Conservation (phyloP, 2,797 vertebrate genomes). For the Sebastiscus albofasciatus region DNA sequence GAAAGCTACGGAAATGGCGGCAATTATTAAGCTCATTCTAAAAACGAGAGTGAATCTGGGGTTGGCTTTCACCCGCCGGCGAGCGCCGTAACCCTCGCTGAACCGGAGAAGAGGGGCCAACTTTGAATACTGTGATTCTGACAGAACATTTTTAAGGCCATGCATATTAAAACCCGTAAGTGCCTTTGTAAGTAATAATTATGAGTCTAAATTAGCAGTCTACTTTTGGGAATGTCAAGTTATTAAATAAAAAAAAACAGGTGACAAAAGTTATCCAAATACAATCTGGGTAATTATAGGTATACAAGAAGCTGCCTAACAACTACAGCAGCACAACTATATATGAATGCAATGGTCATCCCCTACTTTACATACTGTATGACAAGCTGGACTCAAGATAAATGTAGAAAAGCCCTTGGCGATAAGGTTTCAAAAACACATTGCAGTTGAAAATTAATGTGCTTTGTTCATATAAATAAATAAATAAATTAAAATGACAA, state of each 20-base stretch:
- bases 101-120: not conserved
- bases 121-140: not conserved
- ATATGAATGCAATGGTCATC: not conserved
- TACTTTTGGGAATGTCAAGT: not conserved
- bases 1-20: not conserved
- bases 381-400: not conserved
- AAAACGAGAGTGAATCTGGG: not conserved
- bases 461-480: not conserved
- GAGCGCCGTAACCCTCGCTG: not conserved
- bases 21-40: not conserved
- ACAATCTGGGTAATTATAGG: not conserved
- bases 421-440: too few relatives aligned
- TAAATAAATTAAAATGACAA: not conserved
- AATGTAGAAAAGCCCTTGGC: not conserved
- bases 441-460: not conserved
- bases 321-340: not conserved
- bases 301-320: not conserved
- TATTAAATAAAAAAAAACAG: not conserved
- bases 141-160: not conserved
- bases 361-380: not conserved
- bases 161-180: conserved; percentile 9
- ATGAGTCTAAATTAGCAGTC: conserved; percentile 9
- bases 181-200: not conserved
- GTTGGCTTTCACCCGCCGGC: not conserved
- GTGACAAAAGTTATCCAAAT: not conserved